Evolutionary conservation across 1,140 invertebrate genomes (phyloP).

Genomic region (Leptopilina clavipes): DNA sequence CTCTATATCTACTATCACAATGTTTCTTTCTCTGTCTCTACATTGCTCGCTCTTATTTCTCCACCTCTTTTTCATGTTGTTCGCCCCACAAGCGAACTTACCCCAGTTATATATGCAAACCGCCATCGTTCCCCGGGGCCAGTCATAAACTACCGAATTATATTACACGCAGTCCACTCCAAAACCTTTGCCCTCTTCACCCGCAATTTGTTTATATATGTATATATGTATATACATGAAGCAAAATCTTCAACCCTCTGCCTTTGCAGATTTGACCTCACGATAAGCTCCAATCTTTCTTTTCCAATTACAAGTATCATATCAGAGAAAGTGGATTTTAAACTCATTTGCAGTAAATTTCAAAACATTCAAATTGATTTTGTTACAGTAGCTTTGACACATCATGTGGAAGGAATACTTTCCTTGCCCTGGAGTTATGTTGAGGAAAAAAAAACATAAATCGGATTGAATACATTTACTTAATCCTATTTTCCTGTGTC

Average conservation of each 20-base stretch:
- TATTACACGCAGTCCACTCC: constrained; percentile 70
- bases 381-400: background rate
- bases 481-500: too few species aligned
- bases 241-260: background rate
- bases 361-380: background rate
- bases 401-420: background rate
- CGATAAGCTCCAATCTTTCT: background rate
- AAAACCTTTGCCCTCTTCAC: constrained; percentile 50
- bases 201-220: background rate
- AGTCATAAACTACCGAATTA: constrained; percentile 76
- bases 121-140: constrained; percentile 69
- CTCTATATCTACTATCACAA: constrained; percentile 38
- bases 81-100: constrained; percentile 68
- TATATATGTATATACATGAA: background rate
- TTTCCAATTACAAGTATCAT: constrained; percentile 1
- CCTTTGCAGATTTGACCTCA: background rate
- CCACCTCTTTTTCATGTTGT: constrained; percentile 43
- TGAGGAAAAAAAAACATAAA: too few species aligned
- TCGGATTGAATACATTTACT: too few species aligned
- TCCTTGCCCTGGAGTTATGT: too few species aligned
- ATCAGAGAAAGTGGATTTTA: background rate
- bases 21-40: constrained; percentile 47
- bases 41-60: constrained; percentile 36
- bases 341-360: background rate
- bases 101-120: constrained; percentile 75